phyloP scores from a whole-genome alignment of 2,888 invertebrate species.

The Gasteruption jaculator region DNA sequence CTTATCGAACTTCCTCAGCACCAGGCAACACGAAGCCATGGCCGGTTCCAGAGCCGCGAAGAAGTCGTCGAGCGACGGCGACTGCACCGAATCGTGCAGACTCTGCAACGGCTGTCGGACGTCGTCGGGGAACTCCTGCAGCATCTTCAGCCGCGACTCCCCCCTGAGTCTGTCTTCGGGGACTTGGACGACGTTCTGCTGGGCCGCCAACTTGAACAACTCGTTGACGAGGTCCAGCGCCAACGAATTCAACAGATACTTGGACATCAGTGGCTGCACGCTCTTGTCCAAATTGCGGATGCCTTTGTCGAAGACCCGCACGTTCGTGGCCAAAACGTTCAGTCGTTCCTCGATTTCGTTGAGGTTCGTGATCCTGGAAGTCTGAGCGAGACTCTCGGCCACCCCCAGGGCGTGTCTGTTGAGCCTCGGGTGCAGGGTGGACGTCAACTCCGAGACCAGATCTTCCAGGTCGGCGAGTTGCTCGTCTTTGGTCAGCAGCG shows the following conservation, averaged over 20 bases:
- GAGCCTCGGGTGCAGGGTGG: constrained; percentile 66
- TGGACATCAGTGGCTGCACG: constrained; percentile 66
- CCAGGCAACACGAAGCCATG: constrained; percentile 70
- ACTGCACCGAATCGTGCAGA: constrained; percentile 66
- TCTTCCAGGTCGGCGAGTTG: constrained; percentile 67
- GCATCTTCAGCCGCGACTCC: constrained; percentile 65
- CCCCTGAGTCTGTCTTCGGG: constrained; percentile 60
- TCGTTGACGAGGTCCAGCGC: constrained; percentile 79
- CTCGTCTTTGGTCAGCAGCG: constrained; percentile 55
- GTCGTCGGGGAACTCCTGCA: constrained; percentile 64
- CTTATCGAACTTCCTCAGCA: constrained; percentile 84
- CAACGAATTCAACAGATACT: constrained; percentile 80
- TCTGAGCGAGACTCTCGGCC: constrained; percentile 72
- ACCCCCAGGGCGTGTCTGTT: constrained; percentile 65
- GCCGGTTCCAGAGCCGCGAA: constrained; percentile 69
- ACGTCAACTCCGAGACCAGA: constrained; percentile 65
- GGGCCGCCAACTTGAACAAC: constrained; percentile 73
- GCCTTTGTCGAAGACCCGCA: constrained; percentile 78
- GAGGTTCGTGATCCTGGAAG: constrained; percentile 52
- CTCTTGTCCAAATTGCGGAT: constrained; percentile 61
- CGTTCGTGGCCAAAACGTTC: constrained; percentile 69
- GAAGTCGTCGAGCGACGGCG: constrained; percentile 74
- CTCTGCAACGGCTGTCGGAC: constrained; percentile 63
- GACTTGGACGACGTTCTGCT: constrained; percentile 58
- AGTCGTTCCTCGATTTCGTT: constrained; percentile 68